phyloP scores from a whole-genome alignment of 2,113 vertebrate genomes.

The Gallinago paraguaiae region DNA sequence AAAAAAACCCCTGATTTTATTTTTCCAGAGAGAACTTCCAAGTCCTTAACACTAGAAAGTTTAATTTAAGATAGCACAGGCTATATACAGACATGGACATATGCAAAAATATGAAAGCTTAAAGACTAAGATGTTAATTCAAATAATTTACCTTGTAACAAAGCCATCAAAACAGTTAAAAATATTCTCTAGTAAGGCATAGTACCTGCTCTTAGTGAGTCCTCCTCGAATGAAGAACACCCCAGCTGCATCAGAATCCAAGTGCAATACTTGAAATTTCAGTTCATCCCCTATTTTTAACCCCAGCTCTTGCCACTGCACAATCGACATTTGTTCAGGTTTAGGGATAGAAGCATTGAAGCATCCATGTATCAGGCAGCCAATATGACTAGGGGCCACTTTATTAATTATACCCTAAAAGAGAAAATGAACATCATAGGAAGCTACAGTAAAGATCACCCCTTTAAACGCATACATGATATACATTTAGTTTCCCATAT shows the following conservation, averaged over 20 bases:
- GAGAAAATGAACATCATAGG: neutral
- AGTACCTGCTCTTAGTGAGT: slow-evolving; percentile 80
- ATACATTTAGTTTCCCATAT: neutral
- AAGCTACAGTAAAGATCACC: neutral
- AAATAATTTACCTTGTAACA: neutral
- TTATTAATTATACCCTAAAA: slow-evolving; percentile 92
- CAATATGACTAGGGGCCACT: slow-evolving; percentile 87
- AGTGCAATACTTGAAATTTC: slow-evolving; percentile 86
- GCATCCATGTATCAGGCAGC: slow-evolving; percentile 93
- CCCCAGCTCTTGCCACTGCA: slow-evolving; percentile 83
- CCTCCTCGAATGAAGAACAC: slow-evolving; percentile 92
- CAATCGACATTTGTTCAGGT: slow-evolving; percentile 79
- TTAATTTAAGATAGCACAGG: neutral
- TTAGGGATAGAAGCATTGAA: slow-evolving; percentile 95
- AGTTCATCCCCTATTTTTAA: slow-evolving; percentile 83
- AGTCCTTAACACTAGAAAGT: neutral
- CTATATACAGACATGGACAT: neutral
- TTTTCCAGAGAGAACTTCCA: neutral
- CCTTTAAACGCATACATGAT: neutral
- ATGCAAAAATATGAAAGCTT: neutral
- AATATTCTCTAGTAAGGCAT: neutral
- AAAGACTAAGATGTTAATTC: neutral
- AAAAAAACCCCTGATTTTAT: neutral
- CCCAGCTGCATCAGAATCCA: slow-evolving; percentile 89
- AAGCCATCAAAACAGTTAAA: neutral